Evolutionary conservation across 2,113 vertebrate species (phyloP), one percentile per base, ranked within the genome.

Genomic region (Brienomyrus longianalis): DNA sequence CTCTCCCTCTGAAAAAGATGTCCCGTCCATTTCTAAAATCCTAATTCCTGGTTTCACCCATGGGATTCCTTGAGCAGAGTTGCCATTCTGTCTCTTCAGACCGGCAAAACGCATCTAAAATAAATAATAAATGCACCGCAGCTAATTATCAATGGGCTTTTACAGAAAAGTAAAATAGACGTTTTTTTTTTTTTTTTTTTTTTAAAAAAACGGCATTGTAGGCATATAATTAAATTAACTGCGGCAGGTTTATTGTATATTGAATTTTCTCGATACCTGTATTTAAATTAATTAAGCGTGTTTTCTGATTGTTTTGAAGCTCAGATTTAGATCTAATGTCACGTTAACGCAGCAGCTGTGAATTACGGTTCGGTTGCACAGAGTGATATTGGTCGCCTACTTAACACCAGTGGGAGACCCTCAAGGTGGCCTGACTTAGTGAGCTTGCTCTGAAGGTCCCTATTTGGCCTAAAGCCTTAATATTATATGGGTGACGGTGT

Each of bases 1-100:
- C 95, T 92, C 96, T 97, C 96, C 96, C 96, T 95, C 96, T 94
- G 96, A 96, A 84, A 83, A 84, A 84, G 47, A 84, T 77, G 74
- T 77, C 31, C 74, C 74, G 74, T 77, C 74, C 74, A 19, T 43
- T 45, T 84, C 83, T 47, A 84, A 84, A 45, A 17, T 84, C 83
- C 83, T 45, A 23, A 45, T 84, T 43, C 83, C 45, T 48, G 10
- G 83, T 47, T 48, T 48, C 19, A 48, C 83, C 45, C 83, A 21
- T 84, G 45, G 83, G 83, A 45, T 84, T 84, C 83, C 19, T 13
- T 8, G 39, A 45, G 45, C 39, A 11, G 17, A 10, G 21, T 48
- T 84, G 45, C 83, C 45, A 48, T 84, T 47, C 23, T 13, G 83
- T 48, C 3, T n/a, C 45, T n/a, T 62, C 39, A 47, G 48, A 84